Evolutionary conservation across 2,888 invertebrate genomes (phyloP).

Genomic region (Temnothorax ravouxi): DNA sequence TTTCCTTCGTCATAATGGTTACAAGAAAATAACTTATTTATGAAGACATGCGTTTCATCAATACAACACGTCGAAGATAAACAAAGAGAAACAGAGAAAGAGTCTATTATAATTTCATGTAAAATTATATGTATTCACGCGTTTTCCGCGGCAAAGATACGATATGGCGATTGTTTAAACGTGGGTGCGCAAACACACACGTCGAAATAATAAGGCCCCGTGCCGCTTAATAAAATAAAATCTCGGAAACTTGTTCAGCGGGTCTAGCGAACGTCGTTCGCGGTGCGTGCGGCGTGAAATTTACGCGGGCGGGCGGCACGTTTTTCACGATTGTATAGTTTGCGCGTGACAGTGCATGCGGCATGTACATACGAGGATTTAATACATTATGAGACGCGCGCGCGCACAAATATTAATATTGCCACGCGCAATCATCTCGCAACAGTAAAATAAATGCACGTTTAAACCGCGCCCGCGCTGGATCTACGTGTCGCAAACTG

Average conservation of each 20-base stretch:
- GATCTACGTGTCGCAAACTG: background rate
- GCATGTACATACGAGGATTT: background rate
- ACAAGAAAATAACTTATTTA: constrained; percentile 1
- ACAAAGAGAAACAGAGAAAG: background rate
- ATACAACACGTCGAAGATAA: background rate
- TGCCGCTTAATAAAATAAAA: constrained; percentile 59
- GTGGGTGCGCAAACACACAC: constrained; percentile 25
- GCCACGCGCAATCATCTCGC: background rate
- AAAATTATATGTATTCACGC: constrained; percentile 39
- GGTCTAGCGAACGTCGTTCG: constrained; percentile 38
- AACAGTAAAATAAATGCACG: background rate
- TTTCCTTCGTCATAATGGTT: background rate
- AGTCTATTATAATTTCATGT: constrained; percentile 14
- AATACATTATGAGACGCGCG: constrained; percentile 23
- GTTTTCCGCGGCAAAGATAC: constrained; percentile 13
- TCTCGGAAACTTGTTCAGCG: constrained; percentile 64
- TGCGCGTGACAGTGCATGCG: constrained; percentile 28
- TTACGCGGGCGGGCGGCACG: constrained; percentile 33
- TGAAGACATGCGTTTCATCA: background rate
- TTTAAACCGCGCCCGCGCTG: background rate
- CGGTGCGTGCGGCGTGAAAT: constrained; percentile 55
- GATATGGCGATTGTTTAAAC: constrained; percentile 6
- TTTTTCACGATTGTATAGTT: constrained; percentile 29
- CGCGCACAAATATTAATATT: background rate
- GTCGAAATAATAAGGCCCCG: constrained; percentile 39